Evolutionary conservation across 1,140 invertebrate genomes (phyloP).

Genomic region (Sipha flava): DNA sequence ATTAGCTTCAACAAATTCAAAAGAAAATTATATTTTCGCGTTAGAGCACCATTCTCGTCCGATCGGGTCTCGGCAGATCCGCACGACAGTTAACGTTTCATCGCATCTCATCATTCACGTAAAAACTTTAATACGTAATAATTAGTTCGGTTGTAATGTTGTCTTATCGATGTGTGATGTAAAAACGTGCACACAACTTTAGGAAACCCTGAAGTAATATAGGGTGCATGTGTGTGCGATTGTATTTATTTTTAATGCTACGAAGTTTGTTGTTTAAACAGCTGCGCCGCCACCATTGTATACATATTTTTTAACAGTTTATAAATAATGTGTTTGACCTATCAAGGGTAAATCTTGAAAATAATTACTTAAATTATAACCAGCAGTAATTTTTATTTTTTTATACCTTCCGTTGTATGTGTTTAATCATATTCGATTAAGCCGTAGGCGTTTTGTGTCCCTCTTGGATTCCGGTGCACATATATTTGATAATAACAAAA

Average conservation of each 20-base stretch:
- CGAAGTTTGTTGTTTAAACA: not conserved
- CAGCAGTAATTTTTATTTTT: not conserved
- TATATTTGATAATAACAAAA: too few relatives aligned
- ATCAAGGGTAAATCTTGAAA: conserved; percentile 14
- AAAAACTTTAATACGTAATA: too few relatives aligned
- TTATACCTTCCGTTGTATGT: not conserved
- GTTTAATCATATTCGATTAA: too few relatives aligned
- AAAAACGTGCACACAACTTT: not conserved
- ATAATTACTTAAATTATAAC: not conserved
- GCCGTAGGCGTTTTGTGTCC: too few relatives aligned
- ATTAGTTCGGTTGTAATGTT: too few relatives aligned
- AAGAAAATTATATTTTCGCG: not conserved
- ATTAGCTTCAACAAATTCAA: not conserved
- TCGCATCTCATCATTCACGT: too few relatives aligned
- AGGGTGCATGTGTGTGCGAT: not conserved
- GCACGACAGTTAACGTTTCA: not conserved
- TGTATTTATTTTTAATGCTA: conserved; percentile 15
- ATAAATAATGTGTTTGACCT: conserved; percentile 15
- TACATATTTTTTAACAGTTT: conserved; percentile 6
- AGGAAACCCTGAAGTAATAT: not conserved
- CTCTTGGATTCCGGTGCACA: too few relatives aligned
- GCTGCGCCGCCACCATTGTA: not conserved
- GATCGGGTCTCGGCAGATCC: too few relatives aligned
- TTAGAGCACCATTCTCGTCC: not conserved
- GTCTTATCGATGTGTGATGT: too few relatives aligned